These are phyloP conservation scores for Drosophila varians DNA, from an alignment of 1,140 invertebrate species.

Conservation along the genomic window DNA sequence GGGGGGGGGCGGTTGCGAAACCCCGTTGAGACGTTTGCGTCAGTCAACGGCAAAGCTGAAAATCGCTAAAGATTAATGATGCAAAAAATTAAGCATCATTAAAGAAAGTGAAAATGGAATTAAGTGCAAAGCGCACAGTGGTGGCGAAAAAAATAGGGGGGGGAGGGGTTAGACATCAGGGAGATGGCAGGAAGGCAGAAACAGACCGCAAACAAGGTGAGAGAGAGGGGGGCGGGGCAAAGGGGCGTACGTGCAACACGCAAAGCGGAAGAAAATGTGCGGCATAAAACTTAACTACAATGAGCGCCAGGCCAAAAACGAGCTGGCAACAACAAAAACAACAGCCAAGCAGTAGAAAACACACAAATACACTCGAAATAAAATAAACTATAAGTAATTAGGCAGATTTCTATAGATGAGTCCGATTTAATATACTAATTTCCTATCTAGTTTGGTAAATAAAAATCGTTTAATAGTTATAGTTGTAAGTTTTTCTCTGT, in stretches of 20 bases:
- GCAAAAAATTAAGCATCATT: conserved; percentile 79
- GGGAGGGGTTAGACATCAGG: conserved; percentile 1
- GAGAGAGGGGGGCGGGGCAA: background rate
- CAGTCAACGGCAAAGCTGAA: conserved; percentile 71
- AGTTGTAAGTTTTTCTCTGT: background rate
- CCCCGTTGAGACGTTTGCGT: conserved; percentile 47
- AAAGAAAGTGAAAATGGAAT: conserved; percentile 81
- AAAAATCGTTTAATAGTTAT: too few relatives aligned
- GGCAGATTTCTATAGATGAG: background rate
- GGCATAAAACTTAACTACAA: conserved; percentile 78
- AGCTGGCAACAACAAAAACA: conserved; percentile 62
- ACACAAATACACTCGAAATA: conserved; percentile 5
- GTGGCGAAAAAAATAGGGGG: background rate
- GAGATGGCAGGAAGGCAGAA: background rate
- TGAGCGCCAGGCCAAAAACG: conserved; percentile 63
- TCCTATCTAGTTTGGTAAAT: too few relatives aligned
- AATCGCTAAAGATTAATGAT: conserved; percentile 79
- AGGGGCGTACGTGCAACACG: conserved; percentile 54
- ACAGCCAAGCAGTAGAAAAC: conserved; percentile 9
- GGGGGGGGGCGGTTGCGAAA: background rate
- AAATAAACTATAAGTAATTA: background rate
- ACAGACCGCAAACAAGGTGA: conserved; percentile 2
- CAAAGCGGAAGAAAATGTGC: conserved; percentile 64
- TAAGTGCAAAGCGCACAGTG: conserved; percentile 52
- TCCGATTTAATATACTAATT: too few relatives aligned